Conservation (phyloP, 2,797 vertebrate genomes). For the Phalanger gymnotis region DNA sequence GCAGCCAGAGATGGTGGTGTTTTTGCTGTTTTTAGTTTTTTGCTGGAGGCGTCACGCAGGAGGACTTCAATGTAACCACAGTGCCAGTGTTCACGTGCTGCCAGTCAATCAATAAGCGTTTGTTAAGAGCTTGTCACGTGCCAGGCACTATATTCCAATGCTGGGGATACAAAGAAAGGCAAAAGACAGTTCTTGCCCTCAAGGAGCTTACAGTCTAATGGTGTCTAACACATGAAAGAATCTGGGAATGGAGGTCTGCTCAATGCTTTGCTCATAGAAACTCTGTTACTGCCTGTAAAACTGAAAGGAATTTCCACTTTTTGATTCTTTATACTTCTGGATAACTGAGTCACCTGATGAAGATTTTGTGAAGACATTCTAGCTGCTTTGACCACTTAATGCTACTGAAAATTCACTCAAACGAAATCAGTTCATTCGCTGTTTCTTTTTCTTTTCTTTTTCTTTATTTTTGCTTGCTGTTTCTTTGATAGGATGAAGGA, state of each 20-base stretch:
- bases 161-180: neutral
- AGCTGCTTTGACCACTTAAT: neutral
- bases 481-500: neutral
- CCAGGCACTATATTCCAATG: neutral
- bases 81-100: neutral
- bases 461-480: no score
- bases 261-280: neutral
- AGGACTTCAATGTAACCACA: neutral
- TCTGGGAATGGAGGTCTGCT: neutral
- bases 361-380: neutral
- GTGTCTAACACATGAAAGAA: neutral
- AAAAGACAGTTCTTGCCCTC: neutral
- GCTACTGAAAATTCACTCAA: neutral
- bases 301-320: neutral
- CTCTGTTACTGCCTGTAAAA: neutral
- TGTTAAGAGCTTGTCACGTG: neutral
- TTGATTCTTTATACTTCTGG: neutral
- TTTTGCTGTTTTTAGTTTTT: neutral
- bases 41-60: neutral
- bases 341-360: neutral
- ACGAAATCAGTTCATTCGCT: neutral
- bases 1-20: neutral
- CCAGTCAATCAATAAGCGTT: neutral
- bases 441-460: no score
- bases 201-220: neutral